Conservation (phyloP, 2,797 vertebrate species). For the Myiotriccus ornatus region DNA sequence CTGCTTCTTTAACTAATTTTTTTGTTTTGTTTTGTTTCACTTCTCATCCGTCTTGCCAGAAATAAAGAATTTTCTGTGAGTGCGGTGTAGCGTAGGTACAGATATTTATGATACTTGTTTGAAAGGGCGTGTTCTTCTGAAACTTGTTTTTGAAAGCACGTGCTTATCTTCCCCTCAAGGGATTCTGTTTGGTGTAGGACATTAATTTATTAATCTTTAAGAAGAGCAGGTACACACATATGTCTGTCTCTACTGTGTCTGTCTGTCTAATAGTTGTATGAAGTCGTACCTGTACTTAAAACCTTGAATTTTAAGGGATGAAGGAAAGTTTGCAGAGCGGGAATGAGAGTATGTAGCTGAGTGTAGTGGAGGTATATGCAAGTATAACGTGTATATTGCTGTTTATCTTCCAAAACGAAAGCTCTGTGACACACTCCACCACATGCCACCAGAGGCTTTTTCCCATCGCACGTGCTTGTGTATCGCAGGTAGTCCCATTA, state of each 20-base stretch:
- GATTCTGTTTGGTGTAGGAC: not conserved
- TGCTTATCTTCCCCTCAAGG: not conserved
- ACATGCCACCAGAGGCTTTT: not conserved
- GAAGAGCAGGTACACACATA: not conserved
- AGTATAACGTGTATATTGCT: not conserved
- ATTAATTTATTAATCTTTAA: not conserved
- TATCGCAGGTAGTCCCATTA: not conserved
- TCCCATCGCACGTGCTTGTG: not conserved
- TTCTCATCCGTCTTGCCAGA: not conserved
- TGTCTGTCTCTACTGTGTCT: not conserved
- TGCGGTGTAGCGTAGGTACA: not conserved
- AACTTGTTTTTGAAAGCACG: not conserved
- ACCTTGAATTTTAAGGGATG: not conserved
- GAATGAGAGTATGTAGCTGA: not conserved
- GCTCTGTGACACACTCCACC: not conserved
- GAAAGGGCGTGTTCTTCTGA: not conserved
- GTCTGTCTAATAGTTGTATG: not conserved
- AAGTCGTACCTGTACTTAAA: not conserved
- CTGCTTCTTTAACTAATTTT: not conserved
- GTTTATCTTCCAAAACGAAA: not conserved
- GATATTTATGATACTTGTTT: not conserved
- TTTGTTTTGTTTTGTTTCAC: not conserved
- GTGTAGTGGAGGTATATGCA: not conserved
- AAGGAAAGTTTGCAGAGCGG: not conserved
- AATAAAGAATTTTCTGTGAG: not conserved